Conservation (phyloP, 2,888 invertebrate species). For the Pseudolycoriella hygida region DNA sequence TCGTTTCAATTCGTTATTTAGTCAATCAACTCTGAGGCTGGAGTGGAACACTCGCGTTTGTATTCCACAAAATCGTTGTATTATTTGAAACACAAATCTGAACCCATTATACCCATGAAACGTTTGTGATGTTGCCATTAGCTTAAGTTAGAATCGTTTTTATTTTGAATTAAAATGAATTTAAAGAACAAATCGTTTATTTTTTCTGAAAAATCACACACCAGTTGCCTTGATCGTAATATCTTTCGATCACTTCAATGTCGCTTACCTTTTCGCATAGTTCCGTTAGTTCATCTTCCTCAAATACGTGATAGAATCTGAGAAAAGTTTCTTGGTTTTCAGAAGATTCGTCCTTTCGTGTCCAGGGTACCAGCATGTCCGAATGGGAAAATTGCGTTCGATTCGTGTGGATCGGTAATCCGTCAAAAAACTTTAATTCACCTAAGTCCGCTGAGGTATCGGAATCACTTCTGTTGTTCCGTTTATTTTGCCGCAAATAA, state of each 20-base stretch:
- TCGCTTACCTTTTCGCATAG: conserved; percentile 38
- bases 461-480: conserved; percentile 18
- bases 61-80: too few species aligned
- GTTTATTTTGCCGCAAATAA: conserved; percentile 45
- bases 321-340: conserved; percentile 38
- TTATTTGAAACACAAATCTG: too few species aligned
- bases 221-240: conserved; percentile 96
- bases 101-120: too few species aligned
- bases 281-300: conserved; percentile 56
- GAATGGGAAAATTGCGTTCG: conserved; percentile 76
- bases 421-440: conserved; percentile 8
- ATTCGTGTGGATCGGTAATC: conserved; percentile 72
- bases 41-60: too few species aligned
- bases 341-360: conserved; percentile 34
- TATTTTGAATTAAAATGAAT: too few species aligned
- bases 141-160: too few species aligned
- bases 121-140: too few species aligned
- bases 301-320: conserved; percentile 88
- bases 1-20: too few species aligned
- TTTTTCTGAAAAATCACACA: conserved; percentile 59
- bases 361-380: conserved; percentile 95
- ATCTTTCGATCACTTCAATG: conserved; percentile 43
- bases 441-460: conserved; percentile 11
- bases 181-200: neutral
- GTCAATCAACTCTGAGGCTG: too few species aligned